Base-by-base conservation (phyloP, 2,888 invertebrate species). In the Leucozona laternaria region DNA sequence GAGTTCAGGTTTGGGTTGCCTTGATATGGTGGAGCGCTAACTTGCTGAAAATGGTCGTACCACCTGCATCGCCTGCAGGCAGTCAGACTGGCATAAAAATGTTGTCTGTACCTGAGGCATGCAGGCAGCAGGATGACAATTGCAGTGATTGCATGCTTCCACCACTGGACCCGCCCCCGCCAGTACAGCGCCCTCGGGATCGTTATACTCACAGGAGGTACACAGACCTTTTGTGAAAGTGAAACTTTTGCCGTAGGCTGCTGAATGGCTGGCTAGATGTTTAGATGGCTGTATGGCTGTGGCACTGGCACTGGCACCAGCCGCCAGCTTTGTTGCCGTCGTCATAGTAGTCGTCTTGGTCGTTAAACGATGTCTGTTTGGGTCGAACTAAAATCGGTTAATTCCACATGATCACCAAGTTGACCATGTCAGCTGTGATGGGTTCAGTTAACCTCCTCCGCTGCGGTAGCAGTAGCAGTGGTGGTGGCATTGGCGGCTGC, bases 191-290 rank as follows among this genome's bases (percentile, higher is more conserved):
- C 43, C 60, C 20, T 55, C 37, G 34, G 28, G 28, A 48, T 58
- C 64, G 58, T 45, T 55, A 55, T 64, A 37, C n/a, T 48, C 80
- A 62, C 40, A 72, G 25, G 31, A 66, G 66, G 85, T 85, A 81
- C 85, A 81, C 68, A 85, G 85, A 85, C 81, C 85, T 80, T 72
- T 85, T 62, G 81, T 81, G 85, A 85, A 85, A 85, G 85, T 85
- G 85, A 85, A 85, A 85, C 60, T 80, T 80, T 64, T 77, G 68
- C 77, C 72, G 79, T 78, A 31, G 62, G 62, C 53, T 37, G 40
- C 53, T 37, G 20, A 31, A 71, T 68, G 76, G 55, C 68, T 53
- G 15, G 22, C 37, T 60, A 40, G 60, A 60, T 53, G 53, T 25
- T 53, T 22, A 50, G 28, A 72, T 68, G 71, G 76, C 76, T 25